These are phyloP conservation scores for Heliconius congener DNA, from an alignment of 1,140 invertebrate species.

Conservation along the genomic window DNA sequence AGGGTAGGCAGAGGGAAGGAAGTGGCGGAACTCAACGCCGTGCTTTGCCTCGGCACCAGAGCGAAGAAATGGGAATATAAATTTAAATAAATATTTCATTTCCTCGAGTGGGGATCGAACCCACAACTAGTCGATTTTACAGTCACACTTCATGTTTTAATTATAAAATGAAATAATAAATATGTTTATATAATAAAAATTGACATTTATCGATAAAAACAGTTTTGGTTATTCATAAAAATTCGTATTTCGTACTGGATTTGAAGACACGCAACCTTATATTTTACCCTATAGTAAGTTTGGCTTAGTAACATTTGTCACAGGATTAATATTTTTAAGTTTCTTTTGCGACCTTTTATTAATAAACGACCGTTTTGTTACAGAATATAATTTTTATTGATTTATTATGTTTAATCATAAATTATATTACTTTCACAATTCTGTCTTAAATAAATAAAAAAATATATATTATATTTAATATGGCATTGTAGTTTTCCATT, in stretches of 20 bases:
- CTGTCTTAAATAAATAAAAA: background rate
- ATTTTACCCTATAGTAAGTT: background rate
- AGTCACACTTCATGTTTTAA: no score
- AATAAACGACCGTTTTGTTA: background rate
- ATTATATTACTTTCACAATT: background rate
- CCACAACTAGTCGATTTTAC: no score
- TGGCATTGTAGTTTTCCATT: no score
- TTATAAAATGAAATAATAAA: no score
- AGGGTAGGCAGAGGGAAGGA: no score
- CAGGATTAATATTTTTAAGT: background rate
- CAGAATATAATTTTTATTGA: background rate
- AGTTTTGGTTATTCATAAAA: background rate
- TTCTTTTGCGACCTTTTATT: background rate
- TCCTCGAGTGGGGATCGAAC: no score
- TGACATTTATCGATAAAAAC: background rate
- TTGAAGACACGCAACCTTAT: background rate
- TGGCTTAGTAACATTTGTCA: conserved; percentile 9
- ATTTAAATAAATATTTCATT: no score
- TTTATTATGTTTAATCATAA: background rate
- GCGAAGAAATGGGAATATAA: no score
- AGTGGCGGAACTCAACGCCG: background rate
- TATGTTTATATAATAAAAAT: background rate
- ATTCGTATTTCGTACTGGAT: background rate
- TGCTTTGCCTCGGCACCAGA: no score
- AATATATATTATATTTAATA: no score